phyloP scores from a whole-genome alignment of 92 coral and sea anemone genomes.

The Porites cylindrica region DNA sequence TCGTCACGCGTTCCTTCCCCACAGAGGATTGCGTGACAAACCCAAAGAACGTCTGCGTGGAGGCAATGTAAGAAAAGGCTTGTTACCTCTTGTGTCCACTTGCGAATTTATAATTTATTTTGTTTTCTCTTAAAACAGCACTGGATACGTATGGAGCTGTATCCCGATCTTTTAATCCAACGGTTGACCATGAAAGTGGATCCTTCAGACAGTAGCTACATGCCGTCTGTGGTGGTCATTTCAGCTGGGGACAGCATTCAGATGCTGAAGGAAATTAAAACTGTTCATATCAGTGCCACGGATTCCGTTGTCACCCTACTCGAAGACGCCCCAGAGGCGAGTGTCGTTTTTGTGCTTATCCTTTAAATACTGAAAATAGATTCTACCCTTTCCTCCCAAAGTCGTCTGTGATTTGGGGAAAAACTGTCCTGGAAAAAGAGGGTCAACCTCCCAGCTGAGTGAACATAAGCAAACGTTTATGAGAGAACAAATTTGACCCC shows the following conservation, averaged over 20 bases:
- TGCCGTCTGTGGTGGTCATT: conserved; percentile 94
- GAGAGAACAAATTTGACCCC: no score
- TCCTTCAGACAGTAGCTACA: conserved; percentile 99
- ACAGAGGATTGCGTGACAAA: neutral
- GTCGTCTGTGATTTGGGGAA: no score
- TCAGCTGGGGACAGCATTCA: conserved; percentile 85
- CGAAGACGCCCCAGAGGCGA: conserved; percentile 90
- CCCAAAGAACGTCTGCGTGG: neutral
- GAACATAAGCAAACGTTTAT: no score
- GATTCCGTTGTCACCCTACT: conserved; percentile 85
- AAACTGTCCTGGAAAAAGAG: no score
- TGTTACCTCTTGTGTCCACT: neutral
- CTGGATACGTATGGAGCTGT: conserved; percentile 95
- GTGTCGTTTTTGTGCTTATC: neutral
- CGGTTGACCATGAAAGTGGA: conserved; percentile 92
- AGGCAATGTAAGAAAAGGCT: neutral
- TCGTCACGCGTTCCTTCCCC: no score
- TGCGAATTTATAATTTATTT: neutral
- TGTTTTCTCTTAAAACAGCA: conserved; percentile 60
- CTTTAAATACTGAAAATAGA: no score
- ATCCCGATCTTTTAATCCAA: conserved; percentile 90
- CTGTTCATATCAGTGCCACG: conserved; percentile 86
- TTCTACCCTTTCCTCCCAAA: no score
- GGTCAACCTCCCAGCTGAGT: no score
- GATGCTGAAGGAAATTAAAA: conserved; percentile 87